Conservation (phyloP, 2,797 vertebrate species). For the Psittacula echo region DNA sequence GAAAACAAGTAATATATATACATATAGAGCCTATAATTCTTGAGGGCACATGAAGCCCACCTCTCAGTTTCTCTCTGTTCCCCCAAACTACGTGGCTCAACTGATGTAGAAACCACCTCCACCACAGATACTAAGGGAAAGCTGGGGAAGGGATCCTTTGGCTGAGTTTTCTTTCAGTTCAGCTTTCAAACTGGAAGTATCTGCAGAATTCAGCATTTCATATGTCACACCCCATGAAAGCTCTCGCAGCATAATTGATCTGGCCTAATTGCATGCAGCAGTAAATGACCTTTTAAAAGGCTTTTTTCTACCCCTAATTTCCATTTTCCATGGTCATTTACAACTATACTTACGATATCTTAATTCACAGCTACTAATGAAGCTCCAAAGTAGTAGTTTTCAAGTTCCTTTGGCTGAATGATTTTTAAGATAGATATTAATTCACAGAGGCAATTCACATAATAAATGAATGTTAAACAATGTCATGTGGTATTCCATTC, state of each 20-base stretch:
- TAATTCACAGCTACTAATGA: constrained; percentile 42
- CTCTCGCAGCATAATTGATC: neutral
- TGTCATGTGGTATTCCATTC: neutral
- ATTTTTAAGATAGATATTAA: constrained; percentile 22
- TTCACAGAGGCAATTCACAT: neutral
- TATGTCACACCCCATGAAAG: neutral
- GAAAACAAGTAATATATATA: neutral
- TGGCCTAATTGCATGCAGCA: neutral
- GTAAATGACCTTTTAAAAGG: constrained; percentile 48
- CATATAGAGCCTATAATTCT: neutral
- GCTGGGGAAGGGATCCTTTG: neutral
- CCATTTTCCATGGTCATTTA: constrained; percentile 41
- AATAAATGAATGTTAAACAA: neutral
- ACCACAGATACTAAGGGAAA: neutral
- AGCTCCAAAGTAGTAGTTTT: constrained; percentile 19
- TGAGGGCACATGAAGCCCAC: neutral
- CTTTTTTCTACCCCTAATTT: constrained; percentile 29
- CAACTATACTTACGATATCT: neutral
- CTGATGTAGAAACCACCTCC: neutral
- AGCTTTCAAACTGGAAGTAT: neutral
- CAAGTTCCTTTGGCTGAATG: constrained; percentile 3
- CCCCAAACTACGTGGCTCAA: neutral
- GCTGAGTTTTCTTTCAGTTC: neutral
- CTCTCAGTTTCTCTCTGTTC: neutral
- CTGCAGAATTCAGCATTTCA: neutral